Base-by-base conservation (phyloP, 2,797 vertebrate genomes). In the Neopelma chrysocephalum region DNA sequence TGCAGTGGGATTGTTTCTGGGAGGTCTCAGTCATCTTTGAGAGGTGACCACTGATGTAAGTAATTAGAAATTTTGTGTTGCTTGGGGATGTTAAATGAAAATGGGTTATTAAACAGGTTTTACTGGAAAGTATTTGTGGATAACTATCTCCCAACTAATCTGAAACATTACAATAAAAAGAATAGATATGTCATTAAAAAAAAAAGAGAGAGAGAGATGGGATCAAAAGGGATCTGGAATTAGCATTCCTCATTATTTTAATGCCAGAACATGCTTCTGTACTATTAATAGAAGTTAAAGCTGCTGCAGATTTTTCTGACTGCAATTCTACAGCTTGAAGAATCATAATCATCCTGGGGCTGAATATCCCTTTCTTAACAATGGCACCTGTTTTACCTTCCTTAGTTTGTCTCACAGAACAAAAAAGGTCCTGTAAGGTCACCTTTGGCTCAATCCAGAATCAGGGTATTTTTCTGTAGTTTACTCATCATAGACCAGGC, bases 371-470 rank as follows among this genome's bases (percentile, higher is more conserved):
- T 94, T 87, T 94, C 43, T 89, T 91, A 86, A 91, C 95, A 95
- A 38, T 91, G 70, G 48, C 96, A 97, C 97, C 96, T 98, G 95
- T 91, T 95, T 94, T 84, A 89, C 70, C 93, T 94, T 96, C 92
- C 90, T 95, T 89, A 68, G 60, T 93, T 95, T 97, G 76, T 95
- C 50, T 91, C 32, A 56, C 71, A 78, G 94, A 95, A 92, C 85
- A 94, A 94, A 97, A 70, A 89, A 71, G 79, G 90, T 95, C 93
- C 90, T 91, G 40, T 95, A 89, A 96, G 95, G 86, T 96, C 95
- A 84, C 81, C 87, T 90, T 73, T 92, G 93, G 91, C 94, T 93
- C 84, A 87, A 19, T 85, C 68, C 58, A 69, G 53, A 91, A 90
- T 45, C 68, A 87, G 82, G 88, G 26, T 82, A 95, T 97, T 94